These are phyloP conservation scores for Halcyon chelicuti DNA, from an alignment of 2,797 vertebrate genomes.

Conservation along the genomic window DNA sequence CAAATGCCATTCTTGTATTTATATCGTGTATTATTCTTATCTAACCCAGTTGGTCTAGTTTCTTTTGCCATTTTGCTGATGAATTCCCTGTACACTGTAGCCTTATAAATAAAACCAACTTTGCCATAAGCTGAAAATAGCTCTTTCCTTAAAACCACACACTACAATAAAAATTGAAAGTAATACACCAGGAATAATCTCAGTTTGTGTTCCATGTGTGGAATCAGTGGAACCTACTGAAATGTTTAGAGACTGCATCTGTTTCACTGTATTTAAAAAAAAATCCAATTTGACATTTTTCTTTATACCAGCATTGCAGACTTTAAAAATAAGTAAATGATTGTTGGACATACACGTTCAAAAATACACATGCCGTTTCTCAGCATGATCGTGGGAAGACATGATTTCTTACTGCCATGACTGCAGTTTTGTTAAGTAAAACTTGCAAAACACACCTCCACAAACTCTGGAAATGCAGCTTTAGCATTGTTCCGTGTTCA, in stretches of 20 bases:
- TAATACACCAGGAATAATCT: not conserved
- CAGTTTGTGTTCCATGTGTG: not conserved
- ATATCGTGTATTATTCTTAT: not conserved
- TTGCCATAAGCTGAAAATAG: not conserved
- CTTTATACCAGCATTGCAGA: too few relatives aligned
- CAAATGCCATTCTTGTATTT: not conserved
- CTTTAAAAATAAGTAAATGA: not conserved
- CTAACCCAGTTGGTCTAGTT: not conserved
- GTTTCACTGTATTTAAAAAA: not conserved
- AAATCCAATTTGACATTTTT: too few relatives aligned
- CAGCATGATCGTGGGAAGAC: not conserved
- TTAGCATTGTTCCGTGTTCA: conserved; percentile 36
- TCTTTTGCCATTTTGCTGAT: conserved; percentile 39
- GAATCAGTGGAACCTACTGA: not conserved
- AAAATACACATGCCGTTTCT: not conserved
- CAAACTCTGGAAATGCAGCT: conserved; percentile 47
- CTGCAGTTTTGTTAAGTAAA: conserved; percentile 24
- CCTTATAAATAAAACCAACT: conserved; percentile 45
- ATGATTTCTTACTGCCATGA: not conserved
- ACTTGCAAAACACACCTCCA: not conserved
- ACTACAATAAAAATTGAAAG: not conserved
- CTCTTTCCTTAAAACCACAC: not conserved
- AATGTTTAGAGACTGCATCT: not conserved
- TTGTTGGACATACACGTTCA: not conserved
- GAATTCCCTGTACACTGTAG: not conserved